A percentile compares a stretch with the other conserved stretches of the same genome.
phyloP scores from a whole-genome alignment of 2,888 invertebrate species.

The Leptinotarsa tumamoca region DNA sequence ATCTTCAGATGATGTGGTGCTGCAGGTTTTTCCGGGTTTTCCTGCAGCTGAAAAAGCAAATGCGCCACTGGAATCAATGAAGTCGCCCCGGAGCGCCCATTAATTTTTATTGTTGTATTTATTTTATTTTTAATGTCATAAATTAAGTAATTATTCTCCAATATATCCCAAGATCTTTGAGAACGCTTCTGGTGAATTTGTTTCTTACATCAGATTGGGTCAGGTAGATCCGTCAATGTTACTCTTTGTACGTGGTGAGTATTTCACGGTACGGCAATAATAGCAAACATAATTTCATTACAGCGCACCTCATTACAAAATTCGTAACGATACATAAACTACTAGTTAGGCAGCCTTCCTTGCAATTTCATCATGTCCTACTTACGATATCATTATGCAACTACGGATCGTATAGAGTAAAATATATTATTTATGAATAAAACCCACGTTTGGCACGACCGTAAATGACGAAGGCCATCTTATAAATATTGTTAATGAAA shows the following conservation, averaged over 20 bases:
- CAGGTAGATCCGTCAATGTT: no score
- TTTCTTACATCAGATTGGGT: no score
- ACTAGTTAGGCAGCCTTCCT: neutral
- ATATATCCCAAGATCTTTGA: no score
- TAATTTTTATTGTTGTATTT: no score
- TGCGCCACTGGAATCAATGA: no score
- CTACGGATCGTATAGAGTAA: constrained; percentile 29
- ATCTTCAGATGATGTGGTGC: no score
- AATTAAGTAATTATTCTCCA: no score
- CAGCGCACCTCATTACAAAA: neutral
- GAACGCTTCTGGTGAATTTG: no score
- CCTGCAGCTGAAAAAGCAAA: no score
- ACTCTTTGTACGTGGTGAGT: neutral
- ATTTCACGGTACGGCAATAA: neutral
- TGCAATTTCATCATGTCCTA: constrained; percentile 13
- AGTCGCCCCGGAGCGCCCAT: no score
- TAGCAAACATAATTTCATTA: constrained; percentile 4
- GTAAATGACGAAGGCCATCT: constrained; percentile 41
- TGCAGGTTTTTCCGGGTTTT: no score
- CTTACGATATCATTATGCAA: constrained; percentile 20
- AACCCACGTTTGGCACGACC: constrained; percentile 40
- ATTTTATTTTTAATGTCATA: no score
- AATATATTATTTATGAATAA: constrained; percentile 40
- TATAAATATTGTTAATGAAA: constrained; percentile 42
- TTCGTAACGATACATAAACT: neutral